A percentile compares a stretch with the other conserved stretches of the same genome.
These are phyloP conservation scores for Penaeus indicus DNA, from an alignment of 1,140 invertebrate genomes.

Conservation along the genomic window DNA sequence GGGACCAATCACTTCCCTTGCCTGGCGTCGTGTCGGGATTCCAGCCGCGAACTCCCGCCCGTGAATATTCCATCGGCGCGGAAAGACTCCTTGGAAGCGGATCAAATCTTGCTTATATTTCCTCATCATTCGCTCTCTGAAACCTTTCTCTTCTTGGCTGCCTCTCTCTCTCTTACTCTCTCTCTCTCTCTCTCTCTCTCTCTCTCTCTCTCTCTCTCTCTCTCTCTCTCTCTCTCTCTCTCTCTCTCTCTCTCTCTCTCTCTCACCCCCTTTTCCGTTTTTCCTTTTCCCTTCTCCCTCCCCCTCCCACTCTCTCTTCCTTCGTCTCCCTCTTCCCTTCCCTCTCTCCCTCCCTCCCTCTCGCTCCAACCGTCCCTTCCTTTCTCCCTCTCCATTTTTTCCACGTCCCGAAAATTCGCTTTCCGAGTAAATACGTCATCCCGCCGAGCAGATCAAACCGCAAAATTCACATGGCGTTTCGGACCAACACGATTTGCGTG, in stretches of 20 bases:
- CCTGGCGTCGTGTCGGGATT: neutral
- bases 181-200: neutral
- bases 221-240: too few relatives aligned
- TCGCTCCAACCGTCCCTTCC: neutral
- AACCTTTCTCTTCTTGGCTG: too few relatives aligned
- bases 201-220: neutral
- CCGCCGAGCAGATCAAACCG: too few relatives aligned
- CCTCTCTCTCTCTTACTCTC: too few relatives aligned
- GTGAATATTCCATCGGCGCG: too few relatives aligned
- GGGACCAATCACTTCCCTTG: conserved; percentile 59
- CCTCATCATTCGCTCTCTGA: too few relatives aligned
- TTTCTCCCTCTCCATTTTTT: neutral
- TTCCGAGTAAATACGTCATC: too few relatives aligned
- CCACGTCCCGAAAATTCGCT: neutral
- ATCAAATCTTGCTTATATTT: too few relatives aligned
- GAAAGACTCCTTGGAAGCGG: too few relatives aligned
- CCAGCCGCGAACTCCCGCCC: too few relatives aligned
- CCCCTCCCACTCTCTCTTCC: neutral
- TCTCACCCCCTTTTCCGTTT: neutral
- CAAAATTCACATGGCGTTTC: too few relatives aligned
- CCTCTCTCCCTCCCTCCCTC: neutral
- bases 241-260: neutral
- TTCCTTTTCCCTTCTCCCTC: neutral
- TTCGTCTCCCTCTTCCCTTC: neutral
- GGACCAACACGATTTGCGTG: too few relatives aligned